These are phyloP conservation scores for Nycticebus coucang DNA, from an alignment of 2,113 vertebrate species.

Conservation along the genomic window DNA sequence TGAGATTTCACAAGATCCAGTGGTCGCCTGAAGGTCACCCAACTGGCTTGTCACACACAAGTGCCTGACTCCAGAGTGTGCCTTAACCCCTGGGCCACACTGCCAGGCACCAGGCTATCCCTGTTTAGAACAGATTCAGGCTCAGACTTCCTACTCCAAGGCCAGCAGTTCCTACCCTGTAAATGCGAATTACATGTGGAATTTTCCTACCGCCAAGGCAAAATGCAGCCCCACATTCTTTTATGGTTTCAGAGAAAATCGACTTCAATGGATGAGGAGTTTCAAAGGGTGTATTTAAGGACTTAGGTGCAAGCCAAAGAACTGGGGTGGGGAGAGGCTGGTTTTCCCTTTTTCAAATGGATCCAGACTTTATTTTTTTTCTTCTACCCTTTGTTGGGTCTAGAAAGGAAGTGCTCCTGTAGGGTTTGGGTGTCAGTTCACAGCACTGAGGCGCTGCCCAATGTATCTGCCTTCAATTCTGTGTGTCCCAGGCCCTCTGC, in stretches of 20 bases:
- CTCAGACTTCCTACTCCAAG: neutral
- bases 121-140: neutral
- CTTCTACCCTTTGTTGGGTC: conserved; percentile 16
- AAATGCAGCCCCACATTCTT: conserved; percentile 7
- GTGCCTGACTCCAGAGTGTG: neutral
- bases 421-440: neutral
- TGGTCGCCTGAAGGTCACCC: neutral
- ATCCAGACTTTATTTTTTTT: conserved; percentile 31
- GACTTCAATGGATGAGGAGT: conserved; percentile 45
- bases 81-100: neutral
- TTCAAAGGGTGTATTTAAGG: conserved; percentile 61
- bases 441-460: neutral
- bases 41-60: conserved; percentile 1
- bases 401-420: conserved; percentile 4
- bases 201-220: conserved; percentile 59
- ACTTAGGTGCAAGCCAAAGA: conserved; percentile 52
- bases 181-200: conserved; percentile 30
- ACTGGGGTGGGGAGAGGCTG: conserved; percentile 26
- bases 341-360: conserved; percentile 22
- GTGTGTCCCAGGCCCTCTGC: neutral
- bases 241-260: conserved; percentile 66
- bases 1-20: neutral
- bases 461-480: neutral
- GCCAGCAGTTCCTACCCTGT: neutral
- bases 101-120: neutral